Percentiles rank a stretch among this genome's conserved stretches.
Conservation (phyloP, 2,797 vertebrate species). For the Melanotaenia trifasciata region DNA sequence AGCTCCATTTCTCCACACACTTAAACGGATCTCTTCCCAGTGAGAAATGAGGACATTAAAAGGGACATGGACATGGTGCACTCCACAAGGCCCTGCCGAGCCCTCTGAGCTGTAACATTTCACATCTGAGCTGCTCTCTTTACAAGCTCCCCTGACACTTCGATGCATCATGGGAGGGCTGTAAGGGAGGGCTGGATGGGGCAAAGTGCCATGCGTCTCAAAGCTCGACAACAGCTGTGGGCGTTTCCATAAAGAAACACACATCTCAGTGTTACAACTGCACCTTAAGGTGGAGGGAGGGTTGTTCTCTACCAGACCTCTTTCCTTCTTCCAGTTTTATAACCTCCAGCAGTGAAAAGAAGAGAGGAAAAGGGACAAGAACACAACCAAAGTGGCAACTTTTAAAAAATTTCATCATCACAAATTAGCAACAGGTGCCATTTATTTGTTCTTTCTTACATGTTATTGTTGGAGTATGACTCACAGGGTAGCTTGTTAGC, state of each 20-base stretch:
- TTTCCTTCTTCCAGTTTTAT: slow-evolving; percentile 12
- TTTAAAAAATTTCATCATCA: slow-evolving; percentile 59
- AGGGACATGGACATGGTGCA: slow-evolving; percentile 67
- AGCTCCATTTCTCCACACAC: slow-evolving; percentile 65
- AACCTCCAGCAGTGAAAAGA: slow-evolving; percentile 30
- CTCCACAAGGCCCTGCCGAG: slow-evolving; percentile 59
- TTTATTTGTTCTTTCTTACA: slow-evolving; percentile 26
- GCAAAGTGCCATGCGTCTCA: slow-evolving; percentile 62
- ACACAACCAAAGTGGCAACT: slow-evolving; percentile 51
- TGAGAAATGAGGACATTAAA: slow-evolving; percentile 79
- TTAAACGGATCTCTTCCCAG: slow-evolving; percentile 66
- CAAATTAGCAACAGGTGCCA: neutral
- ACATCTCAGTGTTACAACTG: slow-evolving; percentile 64
- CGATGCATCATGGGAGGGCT: slow-evolving; percentile 76
- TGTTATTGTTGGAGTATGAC: slow-evolving; percentile 21
- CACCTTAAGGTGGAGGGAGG: slow-evolving; percentile 39
- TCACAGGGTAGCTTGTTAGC: no score
- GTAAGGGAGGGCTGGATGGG: slow-evolving; percentile 51
- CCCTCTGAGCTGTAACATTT: slow-evolving; percentile 75
- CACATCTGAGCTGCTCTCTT: slow-evolving; percentile 63
- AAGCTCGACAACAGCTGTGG: slow-evolving; percentile 76
- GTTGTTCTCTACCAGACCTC: slow-evolving; percentile 21
- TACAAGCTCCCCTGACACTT: slow-evolving; percentile 70
- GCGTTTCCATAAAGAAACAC: slow-evolving; percentile 76
- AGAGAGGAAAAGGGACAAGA: slow-evolving; percentile 3